Conservation (phyloP, 2,888 invertebrate genomes). For the Scaeva pyrastri region DNA sequence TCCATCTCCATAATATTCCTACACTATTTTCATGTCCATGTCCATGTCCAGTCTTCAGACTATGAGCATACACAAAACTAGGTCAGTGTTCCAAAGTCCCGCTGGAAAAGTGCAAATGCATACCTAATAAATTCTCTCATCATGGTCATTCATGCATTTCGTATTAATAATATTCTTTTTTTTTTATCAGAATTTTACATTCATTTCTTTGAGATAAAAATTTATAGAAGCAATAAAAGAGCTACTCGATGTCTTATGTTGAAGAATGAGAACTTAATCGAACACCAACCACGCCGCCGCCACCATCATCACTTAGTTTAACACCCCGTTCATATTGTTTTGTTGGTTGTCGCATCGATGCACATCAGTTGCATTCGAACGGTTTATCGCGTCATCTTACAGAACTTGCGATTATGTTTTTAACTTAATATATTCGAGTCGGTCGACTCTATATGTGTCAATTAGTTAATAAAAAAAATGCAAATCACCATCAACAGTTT, state of each 20-base stretch:
- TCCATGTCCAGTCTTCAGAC: conserved; percentile 31
- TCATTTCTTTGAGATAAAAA: conserved; percentile 37
- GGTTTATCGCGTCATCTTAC: conserved; percentile 56
- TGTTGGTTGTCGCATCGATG: conserved; percentile 71
- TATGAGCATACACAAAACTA: conserved; percentile 16
- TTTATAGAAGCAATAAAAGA: conserved; percentile 7
- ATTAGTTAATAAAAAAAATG: conserved; percentile 69
- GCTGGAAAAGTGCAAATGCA: conserved; percentile 52
- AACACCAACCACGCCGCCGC: conserved; percentile 16
- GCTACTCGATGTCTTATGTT: not conserved
- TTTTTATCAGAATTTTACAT: conserved; percentile 37
- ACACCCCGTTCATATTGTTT: conserved; percentile 61
- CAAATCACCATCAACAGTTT: conserved; percentile 72
- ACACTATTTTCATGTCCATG: too few relatives aligned
- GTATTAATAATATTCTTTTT: conserved; percentile 53
- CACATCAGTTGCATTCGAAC: conserved; percentile 75
- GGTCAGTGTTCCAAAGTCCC: conserved; percentile 72
- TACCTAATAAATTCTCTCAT: conserved; percentile 29
- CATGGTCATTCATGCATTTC: conserved; percentile 64
- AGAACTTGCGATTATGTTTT: conserved; percentile 35
- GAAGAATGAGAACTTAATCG: conserved; percentile 59
- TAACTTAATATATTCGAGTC: conserved; percentile 14
- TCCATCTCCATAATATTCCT: conserved; percentile 30
- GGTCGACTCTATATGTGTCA: conserved; percentile 56
- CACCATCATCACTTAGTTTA: conserved; percentile 47